Conservation (phyloP, 2,888 invertebrate species). For the Drosophila pegasa region DNA sequence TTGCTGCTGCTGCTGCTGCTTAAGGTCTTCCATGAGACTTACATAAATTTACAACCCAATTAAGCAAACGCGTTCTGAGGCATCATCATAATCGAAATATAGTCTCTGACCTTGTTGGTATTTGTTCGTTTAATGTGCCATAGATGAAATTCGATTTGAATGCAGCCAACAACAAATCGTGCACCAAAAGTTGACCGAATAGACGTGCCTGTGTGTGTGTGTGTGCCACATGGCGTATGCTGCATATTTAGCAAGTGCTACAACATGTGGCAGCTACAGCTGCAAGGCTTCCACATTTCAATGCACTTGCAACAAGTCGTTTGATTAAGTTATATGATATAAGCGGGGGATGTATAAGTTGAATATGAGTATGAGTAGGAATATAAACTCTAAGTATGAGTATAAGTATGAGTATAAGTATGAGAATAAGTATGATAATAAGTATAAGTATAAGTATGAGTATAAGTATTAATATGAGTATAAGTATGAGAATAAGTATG, state of each 20-base stretch:
- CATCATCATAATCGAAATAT: conserved; percentile 43
- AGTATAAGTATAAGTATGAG: neutral
- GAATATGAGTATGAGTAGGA: neutral
- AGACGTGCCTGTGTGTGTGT: neutral
- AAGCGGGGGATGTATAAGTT: neutral
- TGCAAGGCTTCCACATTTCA: conserved; percentile 6
- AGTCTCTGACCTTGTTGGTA: conserved; percentile 44
- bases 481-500: neutral
- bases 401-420: neutral
- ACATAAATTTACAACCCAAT: conserved; percentile 46
- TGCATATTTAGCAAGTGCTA: conserved; percentile 35
- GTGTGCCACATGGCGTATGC: conserved; percentile 55
- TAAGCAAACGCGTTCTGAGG: conserved; percentile 54
- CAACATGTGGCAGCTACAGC: conserved; percentile 22
- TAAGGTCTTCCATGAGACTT: conserved; percentile 36
- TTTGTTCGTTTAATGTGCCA: conserved; percentile 10
- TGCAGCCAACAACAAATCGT: conserved; percentile 9
- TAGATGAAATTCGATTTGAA: conserved; percentile 23
- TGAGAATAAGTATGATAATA: neutral
- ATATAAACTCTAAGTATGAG: neutral
- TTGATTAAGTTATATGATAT: neutral
- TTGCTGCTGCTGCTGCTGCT: conserved; percentile 15
- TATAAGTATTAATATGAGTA: neutral
- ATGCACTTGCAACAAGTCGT: neutral
- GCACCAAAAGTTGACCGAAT: conserved; percentile 3